Conservation (phyloP, 2,797 vertebrate species). For the Clarias fuscus region DNA sequence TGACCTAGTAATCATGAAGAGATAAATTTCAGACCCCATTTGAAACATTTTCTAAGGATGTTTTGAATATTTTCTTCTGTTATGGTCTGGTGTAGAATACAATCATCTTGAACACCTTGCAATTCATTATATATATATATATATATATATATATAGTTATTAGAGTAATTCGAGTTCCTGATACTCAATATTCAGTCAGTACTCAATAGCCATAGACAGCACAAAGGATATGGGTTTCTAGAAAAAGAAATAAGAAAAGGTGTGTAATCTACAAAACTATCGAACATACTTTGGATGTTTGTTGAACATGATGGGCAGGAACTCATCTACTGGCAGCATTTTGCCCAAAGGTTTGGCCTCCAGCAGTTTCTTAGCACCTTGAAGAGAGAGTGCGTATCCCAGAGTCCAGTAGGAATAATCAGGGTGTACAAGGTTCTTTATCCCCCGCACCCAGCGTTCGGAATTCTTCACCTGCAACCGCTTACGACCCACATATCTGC, state of each 20-base stretch:
- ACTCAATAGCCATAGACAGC: neutral
- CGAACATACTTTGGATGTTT: constrained; percentile 76
- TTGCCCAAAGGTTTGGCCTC: constrained; percentile 67
- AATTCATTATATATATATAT: neutral
- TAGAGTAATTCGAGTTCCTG: neutral
- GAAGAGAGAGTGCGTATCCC: constrained; percentile 73
- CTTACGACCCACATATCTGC: constrained; percentile 79
- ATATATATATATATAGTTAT: neutral
- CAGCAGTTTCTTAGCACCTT: constrained; percentile 75
- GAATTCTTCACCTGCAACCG: constrained; percentile 78
- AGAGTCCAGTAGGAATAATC: constrained; percentile 84
- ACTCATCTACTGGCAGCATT: constrained; percentile 82
- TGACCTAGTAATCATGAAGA: too few relatives aligned
- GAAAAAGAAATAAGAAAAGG: too few relatives aligned
- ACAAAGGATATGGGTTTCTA: neutral
- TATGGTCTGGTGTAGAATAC: neutral
- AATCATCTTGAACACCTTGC: neutral
- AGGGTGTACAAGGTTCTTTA: constrained; percentile 76
- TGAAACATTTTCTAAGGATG: neutral
- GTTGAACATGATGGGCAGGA: constrained; percentile 80
- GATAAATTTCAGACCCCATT: neutral
- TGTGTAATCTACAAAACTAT: neutral
- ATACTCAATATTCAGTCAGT: neutral
- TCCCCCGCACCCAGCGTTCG: constrained; percentile 70
- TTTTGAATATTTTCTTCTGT: neutral